These are phyloP conservation scores for Epinephelus awoara DNA, from an alignment of 2,797 vertebrate genomes.

Conservation along the genomic window DNA sequence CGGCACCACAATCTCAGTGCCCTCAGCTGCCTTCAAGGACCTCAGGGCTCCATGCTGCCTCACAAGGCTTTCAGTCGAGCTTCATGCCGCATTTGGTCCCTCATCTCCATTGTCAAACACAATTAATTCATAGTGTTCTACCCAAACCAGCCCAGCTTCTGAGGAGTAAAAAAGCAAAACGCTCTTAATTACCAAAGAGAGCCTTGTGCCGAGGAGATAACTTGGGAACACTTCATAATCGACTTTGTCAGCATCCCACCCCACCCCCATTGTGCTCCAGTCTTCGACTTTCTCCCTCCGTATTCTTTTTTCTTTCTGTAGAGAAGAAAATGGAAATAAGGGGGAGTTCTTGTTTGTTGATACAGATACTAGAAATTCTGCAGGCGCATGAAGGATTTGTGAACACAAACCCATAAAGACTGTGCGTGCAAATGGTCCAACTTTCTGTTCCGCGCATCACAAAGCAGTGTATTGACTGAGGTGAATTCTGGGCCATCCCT, in stretches of 20 bases:
- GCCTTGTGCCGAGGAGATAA: conserved; percentile 78
- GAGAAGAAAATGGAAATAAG: conserved; percentile 49
- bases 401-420: conserved; percentile 46
- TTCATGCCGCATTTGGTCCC: conserved; percentile 69
- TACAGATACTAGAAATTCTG: conserved; percentile 36
- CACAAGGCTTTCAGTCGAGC: conserved; percentile 46
- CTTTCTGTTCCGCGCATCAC: conserved; percentile 41
- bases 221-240: conserved; percentile 77
- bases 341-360: conserved; percentile 55
- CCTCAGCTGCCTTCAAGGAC: conserved; percentile 42
- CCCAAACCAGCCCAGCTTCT: conserved; percentile 65
- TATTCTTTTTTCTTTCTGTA: conserved; percentile 16
- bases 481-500: conserved; percentile 65
- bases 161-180: conserved; percentile 69
- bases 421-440: conserved; percentile 19
- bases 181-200: conserved; percentile 80
- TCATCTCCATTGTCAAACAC: conserved; percentile 75
- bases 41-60: conserved; percentile 43
- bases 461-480: conserved; percentile 58
- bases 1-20: background rate
- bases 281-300: conserved; percentile 51
- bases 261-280: conserved; percentile 51
- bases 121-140: conserved; percentile 75
- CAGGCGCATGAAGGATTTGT: conserved; percentile 44
- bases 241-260: conserved; percentile 71